These are phyloP conservation scores for Octonoba sinensis DNA, from an alignment of 2,888 invertebrate genomes.

Conservation along the genomic window DNA sequence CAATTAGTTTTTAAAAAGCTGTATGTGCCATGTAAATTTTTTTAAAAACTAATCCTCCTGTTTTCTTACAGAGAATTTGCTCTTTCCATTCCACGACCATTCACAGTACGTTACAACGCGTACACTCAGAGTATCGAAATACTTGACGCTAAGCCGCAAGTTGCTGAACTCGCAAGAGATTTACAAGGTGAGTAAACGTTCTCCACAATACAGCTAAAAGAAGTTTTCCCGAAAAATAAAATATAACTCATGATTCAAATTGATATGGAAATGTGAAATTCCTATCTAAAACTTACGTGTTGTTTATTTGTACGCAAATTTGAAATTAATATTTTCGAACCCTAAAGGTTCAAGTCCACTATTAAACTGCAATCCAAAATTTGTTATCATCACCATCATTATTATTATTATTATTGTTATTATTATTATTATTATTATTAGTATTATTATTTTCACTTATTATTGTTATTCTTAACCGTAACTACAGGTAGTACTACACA, in stretches of 20 bases:
- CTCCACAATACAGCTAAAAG: not conserved
- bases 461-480: too few species aligned
- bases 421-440: too few species aligned
- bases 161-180: conserved; percentile 84
- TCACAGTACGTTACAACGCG: conserved; percentile 97
- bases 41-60: not conserved
- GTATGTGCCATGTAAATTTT: too few species aligned
- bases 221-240: not conserved
- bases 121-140: conserved; percentile 97
- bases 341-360: too few species aligned
- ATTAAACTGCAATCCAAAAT: too few species aligned
- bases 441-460: too few species aligned
- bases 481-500: not conserved
- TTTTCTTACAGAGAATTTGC: conserved; percentile 80
- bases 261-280: not conserved
- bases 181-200: conserved; percentile 82
- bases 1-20: too few species aligned
- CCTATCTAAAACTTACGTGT: not conserved
- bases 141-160: conserved; percentile 89
- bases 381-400: too few species aligned
- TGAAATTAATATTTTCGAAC: not conserved
- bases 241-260: not conserved
- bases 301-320: not conserved
- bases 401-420: too few species aligned
- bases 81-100: conserved; percentile 89